Evolutionary conservation across 2,797 vertebrate species (phyloP).

Genomic region (Gouania willdenowi): DNA sequence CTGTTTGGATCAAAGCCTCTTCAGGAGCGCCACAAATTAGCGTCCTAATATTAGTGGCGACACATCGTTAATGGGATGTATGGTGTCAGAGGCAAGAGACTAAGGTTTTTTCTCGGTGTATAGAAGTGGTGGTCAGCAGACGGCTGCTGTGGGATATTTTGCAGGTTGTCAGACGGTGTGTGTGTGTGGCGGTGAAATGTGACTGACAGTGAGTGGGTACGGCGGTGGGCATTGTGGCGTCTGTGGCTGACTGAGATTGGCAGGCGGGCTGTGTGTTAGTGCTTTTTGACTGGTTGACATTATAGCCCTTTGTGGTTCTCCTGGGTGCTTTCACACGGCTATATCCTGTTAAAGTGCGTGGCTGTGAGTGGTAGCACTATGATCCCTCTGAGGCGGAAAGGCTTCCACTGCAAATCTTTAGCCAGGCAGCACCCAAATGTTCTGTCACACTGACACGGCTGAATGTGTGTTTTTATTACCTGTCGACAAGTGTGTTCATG

Average conservation of each 20-base stretch:
- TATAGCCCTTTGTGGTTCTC: slow-evolving; percentile 43
- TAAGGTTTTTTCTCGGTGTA: too few species aligned
- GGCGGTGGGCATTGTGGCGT: slow-evolving; percentile 35
- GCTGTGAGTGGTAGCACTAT: too few species aligned
- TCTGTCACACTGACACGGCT: slow-evolving; percentile 3
- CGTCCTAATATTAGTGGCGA: slow-evolving; percentile 50
- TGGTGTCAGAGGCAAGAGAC: slow-evolving; percentile 9
- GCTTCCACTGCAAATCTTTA: slow-evolving; percentile 22
- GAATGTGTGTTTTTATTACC: not conserved
- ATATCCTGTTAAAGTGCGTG: slow-evolving; percentile 14
- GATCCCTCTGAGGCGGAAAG: too few species aligned
- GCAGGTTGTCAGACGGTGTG: slow-evolving; percentile 50
- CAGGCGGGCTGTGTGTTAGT: slow-evolving; percentile 44
- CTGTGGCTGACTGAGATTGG: slow-evolving; percentile 50
- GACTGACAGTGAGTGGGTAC: slow-evolving; percentile 59
- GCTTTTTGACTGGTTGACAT: slow-evolving; percentile 47
- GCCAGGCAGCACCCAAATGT: too few species aligned
- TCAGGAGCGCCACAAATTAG: slow-evolving; percentile 48
- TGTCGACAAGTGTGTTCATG: not conserved
- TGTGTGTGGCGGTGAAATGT: slow-evolving; percentile 24
- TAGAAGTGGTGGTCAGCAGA: slow-evolving; percentile 15
- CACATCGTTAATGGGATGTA: slow-evolving; percentile 58
- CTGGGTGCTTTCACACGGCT: slow-evolving; percentile 33
- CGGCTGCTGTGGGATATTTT: slow-evolving; percentile 21
- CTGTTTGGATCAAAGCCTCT: slow-evolving; percentile 62